Conservation (phyloP, 2,113 vertebrate genomes). For the Campylomormyrus tamandua region DNA sequence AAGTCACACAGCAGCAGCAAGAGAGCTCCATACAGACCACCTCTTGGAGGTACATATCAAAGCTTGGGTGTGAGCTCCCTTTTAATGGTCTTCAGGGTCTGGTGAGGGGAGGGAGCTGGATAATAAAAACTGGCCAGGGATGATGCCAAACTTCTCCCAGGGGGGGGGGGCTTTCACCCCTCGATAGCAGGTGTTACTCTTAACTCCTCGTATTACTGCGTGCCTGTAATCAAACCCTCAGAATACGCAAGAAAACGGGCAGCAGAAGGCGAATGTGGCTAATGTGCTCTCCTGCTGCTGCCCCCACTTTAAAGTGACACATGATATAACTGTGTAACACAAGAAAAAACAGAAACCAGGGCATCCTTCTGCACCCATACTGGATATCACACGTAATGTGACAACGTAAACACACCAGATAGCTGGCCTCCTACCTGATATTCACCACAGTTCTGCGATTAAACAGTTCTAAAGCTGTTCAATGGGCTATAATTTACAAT, state of each 20-base stretch:
- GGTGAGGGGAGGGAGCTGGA: neutral
- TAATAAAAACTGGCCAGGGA: neutral
- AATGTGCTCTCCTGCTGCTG: neutral
- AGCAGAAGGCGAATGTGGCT: neutral
- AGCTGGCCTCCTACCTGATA: neutral
- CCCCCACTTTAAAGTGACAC: neutral
- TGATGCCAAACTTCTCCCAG: neutral
- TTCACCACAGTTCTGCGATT: neutral
- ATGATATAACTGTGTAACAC: neutral
- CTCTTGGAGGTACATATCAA: neutral
- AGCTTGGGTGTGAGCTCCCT: neutral
- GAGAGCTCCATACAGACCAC: neutral
- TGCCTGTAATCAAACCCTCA: slow-evolving; percentile 7
- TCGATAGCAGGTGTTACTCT: neutral
- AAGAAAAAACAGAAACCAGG: neutral
- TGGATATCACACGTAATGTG: neutral
- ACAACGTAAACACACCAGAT: neutral
- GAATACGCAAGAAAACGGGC: neutral
- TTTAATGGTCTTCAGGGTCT: neutral
- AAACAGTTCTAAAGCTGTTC: neutral
- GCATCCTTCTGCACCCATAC: neutral
- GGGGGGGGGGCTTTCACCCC: neutral
- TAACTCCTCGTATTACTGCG: slow-evolving; percentile 3
- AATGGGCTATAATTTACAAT: neutral
- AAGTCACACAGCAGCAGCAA: neutral